Evolutionary conservation across 2,888 invertebrate species (phyloP).

Genomic region (Drosophila borealis): DNA sequence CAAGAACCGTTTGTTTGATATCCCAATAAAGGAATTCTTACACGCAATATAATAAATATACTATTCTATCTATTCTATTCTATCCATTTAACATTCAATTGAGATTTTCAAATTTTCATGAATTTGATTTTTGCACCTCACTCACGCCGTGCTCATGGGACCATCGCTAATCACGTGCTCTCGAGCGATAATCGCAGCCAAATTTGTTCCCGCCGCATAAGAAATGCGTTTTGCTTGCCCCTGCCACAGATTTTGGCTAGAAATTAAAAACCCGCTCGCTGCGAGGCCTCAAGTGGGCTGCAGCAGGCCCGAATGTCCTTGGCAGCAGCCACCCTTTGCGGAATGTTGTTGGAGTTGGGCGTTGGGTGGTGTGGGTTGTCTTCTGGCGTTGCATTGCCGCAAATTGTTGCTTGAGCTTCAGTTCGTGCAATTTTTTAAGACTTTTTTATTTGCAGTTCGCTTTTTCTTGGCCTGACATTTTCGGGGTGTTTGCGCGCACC

Average conservation of each 20-base stretch:
- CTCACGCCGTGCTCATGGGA: not conserved
- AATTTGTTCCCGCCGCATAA: conserved; percentile 37
- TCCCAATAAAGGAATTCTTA: too few species aligned
- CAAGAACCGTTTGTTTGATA: too few species aligned
- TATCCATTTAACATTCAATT: too few species aligned
- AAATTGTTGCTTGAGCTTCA: conserved; percentile 57
- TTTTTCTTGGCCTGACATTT: conserved; percentile 52
- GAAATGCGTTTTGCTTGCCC: conserved; percentile 60
- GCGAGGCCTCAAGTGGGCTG: conserved; percentile 61
- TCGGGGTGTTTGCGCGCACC: conserved; percentile 53
- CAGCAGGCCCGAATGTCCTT: conserved; percentile 58
- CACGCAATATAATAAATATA: too few species aligned
- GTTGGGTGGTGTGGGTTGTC: conserved; percentile 58
- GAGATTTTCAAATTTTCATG: too few species aligned
- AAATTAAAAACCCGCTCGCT: conserved; percentile 55
- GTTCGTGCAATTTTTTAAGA: conserved; percentile 66
- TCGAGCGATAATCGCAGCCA: conserved; percentile 35
- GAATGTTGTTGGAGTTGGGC: not conserved
- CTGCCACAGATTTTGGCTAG: conserved; percentile 37
- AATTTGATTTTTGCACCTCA: not conserved
- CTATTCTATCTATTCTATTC: too few species aligned
- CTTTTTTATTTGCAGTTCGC: conserved; percentile 36
- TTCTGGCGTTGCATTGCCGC: conserved; percentile 71
- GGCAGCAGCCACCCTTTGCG: conserved; percentile 55
- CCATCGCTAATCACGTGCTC: conserved; percentile 21